Evolutionary conservation across 2,888 invertebrate genomes (phyloP).

Genomic region (Leptinotarsa peninsularis): DNA sequence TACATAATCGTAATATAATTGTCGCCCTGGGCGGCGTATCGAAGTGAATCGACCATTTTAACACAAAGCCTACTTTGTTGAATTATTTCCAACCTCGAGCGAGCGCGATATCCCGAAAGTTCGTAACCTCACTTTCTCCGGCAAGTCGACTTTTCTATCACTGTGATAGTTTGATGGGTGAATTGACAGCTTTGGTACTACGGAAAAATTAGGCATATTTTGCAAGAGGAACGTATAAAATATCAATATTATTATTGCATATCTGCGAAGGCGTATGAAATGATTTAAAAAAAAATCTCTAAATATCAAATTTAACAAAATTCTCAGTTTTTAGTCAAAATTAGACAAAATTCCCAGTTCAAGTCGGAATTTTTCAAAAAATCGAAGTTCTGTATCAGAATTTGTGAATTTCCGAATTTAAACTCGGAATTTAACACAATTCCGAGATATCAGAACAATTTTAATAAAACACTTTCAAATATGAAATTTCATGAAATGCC

Average conservation of each 20-base stretch:
- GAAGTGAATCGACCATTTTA: conserved; percentile 40
- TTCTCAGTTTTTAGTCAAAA: no score
- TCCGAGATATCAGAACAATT: no score
- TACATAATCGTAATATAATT: conserved; percentile 53
- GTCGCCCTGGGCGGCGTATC: conserved; percentile 44
- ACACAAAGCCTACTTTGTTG: conserved; percentile 49
- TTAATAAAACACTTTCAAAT: no score
- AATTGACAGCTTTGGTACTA: conserved; percentile 13
- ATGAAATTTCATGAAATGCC: no score
- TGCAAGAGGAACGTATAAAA: neutral
- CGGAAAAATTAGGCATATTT: neutral
- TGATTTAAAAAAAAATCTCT: no score
- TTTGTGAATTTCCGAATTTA: no score
- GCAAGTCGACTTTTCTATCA: conserved; percentile 22
- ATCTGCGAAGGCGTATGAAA: neutral
- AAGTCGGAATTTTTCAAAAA: no score
- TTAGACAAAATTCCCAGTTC: no score
- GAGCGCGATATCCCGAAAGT: conserved; percentile 38
- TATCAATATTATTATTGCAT: neutral
- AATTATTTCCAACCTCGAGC: conserved; percentile 45
- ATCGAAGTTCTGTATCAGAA: no score
- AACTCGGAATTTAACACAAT: no score
- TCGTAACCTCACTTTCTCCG: conserved; percentile 40
- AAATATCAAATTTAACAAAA: no score
- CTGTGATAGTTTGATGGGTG: conserved; percentile 3